Conservation (phyloP, 2,888 invertebrate species). For the Calameuta filiformis region DNA sequence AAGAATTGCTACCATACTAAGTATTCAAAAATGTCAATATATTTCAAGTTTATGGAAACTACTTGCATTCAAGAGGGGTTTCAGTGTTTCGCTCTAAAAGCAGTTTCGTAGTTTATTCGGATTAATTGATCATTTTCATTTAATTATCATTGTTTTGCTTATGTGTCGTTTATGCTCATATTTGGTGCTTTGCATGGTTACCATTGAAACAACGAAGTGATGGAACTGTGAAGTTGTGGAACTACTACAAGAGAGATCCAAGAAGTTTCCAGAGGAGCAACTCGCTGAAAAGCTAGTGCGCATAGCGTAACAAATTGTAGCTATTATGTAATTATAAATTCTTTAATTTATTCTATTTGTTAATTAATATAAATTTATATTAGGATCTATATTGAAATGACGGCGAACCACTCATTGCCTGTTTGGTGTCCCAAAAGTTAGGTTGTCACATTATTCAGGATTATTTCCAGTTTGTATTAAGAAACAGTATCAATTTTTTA, state of each 20-base stretch:
- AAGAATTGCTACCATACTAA: not conserved
- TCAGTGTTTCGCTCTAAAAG: not conserved
- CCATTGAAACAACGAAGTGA: conserved; percentile 55
- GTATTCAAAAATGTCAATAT: not conserved
- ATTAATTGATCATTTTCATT: conserved; percentile 26
- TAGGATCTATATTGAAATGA: conserved; percentile 11
- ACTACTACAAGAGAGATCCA: conserved; percentile 57
- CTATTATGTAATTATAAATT: conserved; percentile 20
- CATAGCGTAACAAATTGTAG: conserved; percentile 10
- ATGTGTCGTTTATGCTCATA: conserved; percentile 56
- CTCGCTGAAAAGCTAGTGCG: conserved; percentile 60
- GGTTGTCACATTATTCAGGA: conserved; percentile 3
- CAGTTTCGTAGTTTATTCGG: not conserved
- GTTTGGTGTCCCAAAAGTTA: conserved; percentile 12
- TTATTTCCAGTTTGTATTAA: conserved; percentile 3
- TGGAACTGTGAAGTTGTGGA: conserved; percentile 63
- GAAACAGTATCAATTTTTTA: not conserved
- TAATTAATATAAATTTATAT: conserved; percentile 13
- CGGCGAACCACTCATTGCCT: conserved; percentile 19
- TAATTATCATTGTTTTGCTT: conserved; percentile 44
- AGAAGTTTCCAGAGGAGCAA: conserved; percentile 62
- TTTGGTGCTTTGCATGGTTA: conserved; percentile 65
- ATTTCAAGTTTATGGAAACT: not conserved
- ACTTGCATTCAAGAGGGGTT: not conserved
- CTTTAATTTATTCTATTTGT: conserved; percentile 21